Evolutionary conservation across 2,888 invertebrate genomes (phyloP).

Genomic region (Agonopterix heracliana): DNA sequence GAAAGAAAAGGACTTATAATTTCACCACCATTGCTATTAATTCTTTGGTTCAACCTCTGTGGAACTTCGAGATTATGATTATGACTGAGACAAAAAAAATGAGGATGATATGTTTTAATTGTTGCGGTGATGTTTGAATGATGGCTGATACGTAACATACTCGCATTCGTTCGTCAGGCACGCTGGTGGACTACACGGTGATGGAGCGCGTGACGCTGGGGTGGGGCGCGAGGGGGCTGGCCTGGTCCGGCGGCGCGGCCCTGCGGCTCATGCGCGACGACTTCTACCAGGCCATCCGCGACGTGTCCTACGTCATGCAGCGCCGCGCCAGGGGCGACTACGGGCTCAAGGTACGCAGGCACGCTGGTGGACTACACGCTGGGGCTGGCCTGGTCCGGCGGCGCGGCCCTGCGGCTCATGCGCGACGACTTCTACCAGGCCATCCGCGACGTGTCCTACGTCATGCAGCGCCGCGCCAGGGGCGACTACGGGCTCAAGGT

Average conservation of each 20-base stretch:
- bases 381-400: conserved; percentile 84
- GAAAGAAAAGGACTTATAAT: too few relatives aligned
- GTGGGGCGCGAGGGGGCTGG: conserved; percentile 83
- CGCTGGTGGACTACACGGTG: conserved; percentile 84
- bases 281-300: conserved; percentile 75
- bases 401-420: conserved; percentile 66
- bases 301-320: conserved; percentile 85
- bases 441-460: conserved; percentile 82
- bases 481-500: conserved; percentile 81
- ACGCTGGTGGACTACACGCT: conserved; percentile 81
- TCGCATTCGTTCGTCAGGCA: conserved; percentile 41
- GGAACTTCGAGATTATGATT: too few relatives aligned
- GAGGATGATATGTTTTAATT: too few relatives aligned
- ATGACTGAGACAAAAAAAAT: too few relatives aligned
- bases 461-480: conserved; percentile 82
- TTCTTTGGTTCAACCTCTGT: too few relatives aligned
- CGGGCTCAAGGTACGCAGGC: conserved; percentile 80
- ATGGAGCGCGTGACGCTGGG: conserved; percentile 88
- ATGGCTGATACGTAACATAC: too few relatives aligned
- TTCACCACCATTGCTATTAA: too few relatives aligned
- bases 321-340: conserved; percentile 83
- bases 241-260: conserved; percentile 81
- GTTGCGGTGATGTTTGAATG: too few relatives aligned
- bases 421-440: conserved; percentile 60
- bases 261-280: conserved; percentile 61